These are phyloP conservation scores for Drosophila imparisetae DNA, from an alignment of 2,888 invertebrate species.

Conservation along the genomic window DNA sequence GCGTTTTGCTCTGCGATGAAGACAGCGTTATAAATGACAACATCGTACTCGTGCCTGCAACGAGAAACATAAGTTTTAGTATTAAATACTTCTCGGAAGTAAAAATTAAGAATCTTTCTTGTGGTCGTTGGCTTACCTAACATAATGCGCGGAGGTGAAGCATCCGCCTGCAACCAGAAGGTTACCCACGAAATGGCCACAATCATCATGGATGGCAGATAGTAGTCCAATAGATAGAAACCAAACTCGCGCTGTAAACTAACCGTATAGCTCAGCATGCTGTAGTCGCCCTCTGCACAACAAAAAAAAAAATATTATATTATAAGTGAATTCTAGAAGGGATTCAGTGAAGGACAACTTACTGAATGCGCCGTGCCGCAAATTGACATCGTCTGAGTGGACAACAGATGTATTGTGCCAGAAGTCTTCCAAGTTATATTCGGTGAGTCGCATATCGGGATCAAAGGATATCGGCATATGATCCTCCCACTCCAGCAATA, in stretches of 20 bases:
- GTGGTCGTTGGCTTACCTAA: conserved; percentile 58
- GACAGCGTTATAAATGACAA: conserved; percentile 81
- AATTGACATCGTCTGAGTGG: conserved; percentile 71
- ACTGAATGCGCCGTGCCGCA: conserved; percentile 81
- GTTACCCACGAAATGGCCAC: conserved; percentile 83
- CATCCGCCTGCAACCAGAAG: conserved; percentile 82
- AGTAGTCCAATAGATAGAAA: conserved; percentile 81
- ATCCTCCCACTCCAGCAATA: conserved; percentile 75
- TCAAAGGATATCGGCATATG: conserved; percentile 79
- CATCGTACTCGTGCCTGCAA: conserved; percentile 81
- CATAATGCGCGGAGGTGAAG: conserved; percentile 82
- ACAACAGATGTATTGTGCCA: conserved; percentile 77
- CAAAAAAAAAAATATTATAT: not conserved
- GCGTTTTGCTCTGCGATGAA: conserved; percentile 80
- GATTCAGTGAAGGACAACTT: conserved; percentile 18
- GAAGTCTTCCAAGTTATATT: conserved; percentile 75
- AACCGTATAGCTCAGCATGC: conserved; percentile 79
- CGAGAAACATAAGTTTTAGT: rapidly evolving
- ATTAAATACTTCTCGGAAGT: not conserved
- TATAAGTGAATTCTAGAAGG: not conserved
- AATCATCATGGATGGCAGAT: conserved; percentile 82
- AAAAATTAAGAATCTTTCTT: not conserved
- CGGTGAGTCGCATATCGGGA: conserved; percentile 81
- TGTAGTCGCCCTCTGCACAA: conserved; percentile 74
- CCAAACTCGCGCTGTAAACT: conserved; percentile 81